Conservation (phyloP, 30 jellyfish, hydroid and myxozoan genomes). For the Mastigias papua region DNA sequence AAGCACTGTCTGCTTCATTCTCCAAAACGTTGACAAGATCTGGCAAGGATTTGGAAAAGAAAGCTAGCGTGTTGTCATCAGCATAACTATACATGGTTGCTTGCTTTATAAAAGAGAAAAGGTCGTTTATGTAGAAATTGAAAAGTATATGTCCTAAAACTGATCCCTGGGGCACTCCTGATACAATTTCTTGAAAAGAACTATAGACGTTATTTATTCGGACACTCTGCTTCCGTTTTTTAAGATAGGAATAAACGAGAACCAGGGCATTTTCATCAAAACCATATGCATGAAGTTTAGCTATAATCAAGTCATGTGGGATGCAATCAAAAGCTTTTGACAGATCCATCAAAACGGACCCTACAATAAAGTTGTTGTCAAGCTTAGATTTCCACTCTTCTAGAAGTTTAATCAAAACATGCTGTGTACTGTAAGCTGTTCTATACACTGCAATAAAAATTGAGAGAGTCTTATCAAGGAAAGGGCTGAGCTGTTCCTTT, state of each 20-base stretch:
- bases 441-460: not conserved
- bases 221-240: too few relatives aligned
- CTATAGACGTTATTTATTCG: too few relatives aligned
- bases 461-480: too few relatives aligned
- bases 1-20: slow-evolving; percentile 12
- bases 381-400: too few relatives aligned
- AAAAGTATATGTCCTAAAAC: not conserved
- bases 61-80: not conserved
- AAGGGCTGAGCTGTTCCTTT: not conserved
- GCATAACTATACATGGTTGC: too few relatives aligned
- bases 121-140: not conserved
- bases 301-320: not conserved
- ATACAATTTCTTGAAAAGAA: not conserved
- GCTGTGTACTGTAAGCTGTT: slow-evolving; percentile 23
- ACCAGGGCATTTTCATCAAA: slow-evolving; percentile 17
- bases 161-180: not conserved
- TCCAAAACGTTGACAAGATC: slow-evolving; percentile 18
- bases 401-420: too few relatives aligned
- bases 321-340: not conserved
- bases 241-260: too few relatives aligned
- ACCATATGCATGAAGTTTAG: slow-evolving; percentile 30
- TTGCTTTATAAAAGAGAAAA: too few relatives aligned
- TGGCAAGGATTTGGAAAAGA: too few relatives aligned
- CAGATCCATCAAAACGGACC: too few relatives aligned
- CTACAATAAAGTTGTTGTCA: too few relatives aligned